phyloP scores from a whole-genome alignment of 1,140 invertebrate species.

The Acyrthosiphon pisum region DNA sequence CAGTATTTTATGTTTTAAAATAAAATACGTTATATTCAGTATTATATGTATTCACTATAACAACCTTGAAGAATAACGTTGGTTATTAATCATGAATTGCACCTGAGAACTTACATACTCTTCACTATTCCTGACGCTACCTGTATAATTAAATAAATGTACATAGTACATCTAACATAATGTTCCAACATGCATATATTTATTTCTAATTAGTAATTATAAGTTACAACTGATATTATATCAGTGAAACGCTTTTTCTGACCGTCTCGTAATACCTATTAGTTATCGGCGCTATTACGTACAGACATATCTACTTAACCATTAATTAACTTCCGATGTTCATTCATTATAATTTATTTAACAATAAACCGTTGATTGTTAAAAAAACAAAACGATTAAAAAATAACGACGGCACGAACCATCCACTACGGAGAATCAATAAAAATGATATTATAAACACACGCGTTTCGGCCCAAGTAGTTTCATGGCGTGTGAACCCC shows the following conservation, averaged over 20 bases:
- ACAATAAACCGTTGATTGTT: neutral
- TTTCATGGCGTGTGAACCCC: constrained; percentile 38
- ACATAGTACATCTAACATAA: neutral
- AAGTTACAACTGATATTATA: neutral
- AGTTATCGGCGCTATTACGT: neutral
- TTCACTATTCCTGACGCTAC: neutral
- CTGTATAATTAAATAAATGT: constrained; percentile 2
- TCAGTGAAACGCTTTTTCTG: neutral
- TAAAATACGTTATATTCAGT: neutral
- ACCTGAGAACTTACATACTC: neutral
- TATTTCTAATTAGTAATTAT: constrained; percentile 8
- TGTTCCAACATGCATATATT: neutral
- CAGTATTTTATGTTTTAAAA: neutral
- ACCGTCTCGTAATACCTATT: neutral
- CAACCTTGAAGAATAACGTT: neutral
- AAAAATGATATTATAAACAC: neutral
- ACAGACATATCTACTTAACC: neutral
- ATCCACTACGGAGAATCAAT: neutral
- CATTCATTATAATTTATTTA: neutral
- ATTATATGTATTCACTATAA: neutral
- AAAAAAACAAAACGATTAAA: neutral
- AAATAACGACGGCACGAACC: neutral
- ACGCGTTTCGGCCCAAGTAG: neutral
- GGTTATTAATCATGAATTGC: neutral
- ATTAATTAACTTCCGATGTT: neutral